A percentile compares a stretch with the other conserved stretches of the same genome.
Conservation (phyloP, 2,888 invertebrate species). For the Eristalis pertinax region DNA sequence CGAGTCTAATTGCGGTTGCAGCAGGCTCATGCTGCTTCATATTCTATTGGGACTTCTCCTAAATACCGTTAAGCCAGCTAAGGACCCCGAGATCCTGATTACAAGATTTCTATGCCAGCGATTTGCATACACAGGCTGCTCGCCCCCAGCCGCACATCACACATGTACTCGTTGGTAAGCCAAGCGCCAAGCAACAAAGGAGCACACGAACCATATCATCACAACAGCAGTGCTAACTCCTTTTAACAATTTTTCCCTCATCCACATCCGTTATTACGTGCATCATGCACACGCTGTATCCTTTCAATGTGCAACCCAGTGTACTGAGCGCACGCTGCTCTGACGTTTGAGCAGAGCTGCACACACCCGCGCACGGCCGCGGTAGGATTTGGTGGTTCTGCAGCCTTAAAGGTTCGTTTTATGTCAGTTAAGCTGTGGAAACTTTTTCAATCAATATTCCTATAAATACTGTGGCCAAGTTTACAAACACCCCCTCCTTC, state of each 20-base stretch:
- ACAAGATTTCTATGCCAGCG: constrained; percentile 58
- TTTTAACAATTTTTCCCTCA: constrained; percentile 28
- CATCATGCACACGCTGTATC: constrained; percentile 54
- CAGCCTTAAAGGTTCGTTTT: constrained; percentile 48
- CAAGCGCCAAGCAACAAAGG: not conserved
- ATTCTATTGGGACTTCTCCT: constrained; percentile 52
- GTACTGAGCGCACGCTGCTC: not conserved
- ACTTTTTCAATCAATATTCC: constrained; percentile 70
- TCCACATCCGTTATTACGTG: constrained; percentile 58
- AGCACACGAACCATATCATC: constrained; percentile 32
- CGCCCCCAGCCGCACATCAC: constrained; percentile 1
- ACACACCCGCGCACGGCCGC: not conserved
- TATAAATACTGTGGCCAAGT: constrained; percentile 59
- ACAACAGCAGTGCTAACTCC: constrained; percentile 45
- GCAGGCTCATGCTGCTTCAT: constrained; percentile 30
- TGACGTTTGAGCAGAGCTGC: constrained; percentile 26
- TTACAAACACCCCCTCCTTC: not conserved
- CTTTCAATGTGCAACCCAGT: not conserved
- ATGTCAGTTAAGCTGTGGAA: constrained; percentile 58
- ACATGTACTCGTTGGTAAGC: not conserved
- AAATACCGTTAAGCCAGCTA: constrained; percentile 61
- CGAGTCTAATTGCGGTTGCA: constrained; percentile 65
- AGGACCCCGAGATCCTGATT: constrained; percentile 66
- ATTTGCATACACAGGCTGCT: constrained; percentile 49
- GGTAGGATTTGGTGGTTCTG: not conserved